phyloP scores from a whole-genome alignment of 2,797 vertebrate species.

The Numenius phaeopus region DNA sequence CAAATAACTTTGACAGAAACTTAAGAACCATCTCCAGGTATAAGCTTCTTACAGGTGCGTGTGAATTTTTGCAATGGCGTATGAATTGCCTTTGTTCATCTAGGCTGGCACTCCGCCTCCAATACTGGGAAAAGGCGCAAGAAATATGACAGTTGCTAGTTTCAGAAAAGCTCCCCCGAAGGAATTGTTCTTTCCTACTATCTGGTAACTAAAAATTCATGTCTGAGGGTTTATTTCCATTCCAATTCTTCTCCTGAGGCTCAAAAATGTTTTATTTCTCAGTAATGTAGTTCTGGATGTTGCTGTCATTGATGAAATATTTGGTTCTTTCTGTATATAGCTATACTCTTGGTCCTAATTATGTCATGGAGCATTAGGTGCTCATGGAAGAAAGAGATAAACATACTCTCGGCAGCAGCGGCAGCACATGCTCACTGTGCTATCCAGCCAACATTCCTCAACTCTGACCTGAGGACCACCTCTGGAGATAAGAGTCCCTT shows the following conservation, averaged over 20 bases:
- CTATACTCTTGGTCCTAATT: not conserved
- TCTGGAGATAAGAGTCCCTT: slow-evolving; percentile 52
- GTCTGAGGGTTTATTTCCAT: not conserved
- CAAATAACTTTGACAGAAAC: not conserved
- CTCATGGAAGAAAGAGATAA: slow-evolving; percentile 2
- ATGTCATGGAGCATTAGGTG: slow-evolving; percentile 7
- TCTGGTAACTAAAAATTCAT: not conserved
- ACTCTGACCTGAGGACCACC: slow-evolving; percentile 60
- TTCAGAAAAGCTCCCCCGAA: not conserved
- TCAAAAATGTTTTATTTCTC: not conserved
- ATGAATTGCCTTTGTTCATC: not conserved
- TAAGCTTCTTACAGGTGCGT: not conserved
- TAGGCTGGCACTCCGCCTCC: not conserved
- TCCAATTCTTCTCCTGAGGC: not conserved
- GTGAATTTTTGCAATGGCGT: not conserved
- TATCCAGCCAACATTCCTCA: slow-evolving; percentile 56
- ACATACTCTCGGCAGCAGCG: not conserved
- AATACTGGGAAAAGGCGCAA: not conserved
- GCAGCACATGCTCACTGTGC: not conserved
- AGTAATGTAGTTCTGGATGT: not conserved
- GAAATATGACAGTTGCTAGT: not conserved
- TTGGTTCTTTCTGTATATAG: not conserved
- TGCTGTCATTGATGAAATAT: not conserved
- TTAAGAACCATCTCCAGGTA: not conserved
- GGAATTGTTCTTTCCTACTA: not conserved